Evolutionary conservation across 2,888 invertebrate species (phyloP), one percentile per base, ranked within the genome.

Genomic region (Acleris sparsana): DNA sequence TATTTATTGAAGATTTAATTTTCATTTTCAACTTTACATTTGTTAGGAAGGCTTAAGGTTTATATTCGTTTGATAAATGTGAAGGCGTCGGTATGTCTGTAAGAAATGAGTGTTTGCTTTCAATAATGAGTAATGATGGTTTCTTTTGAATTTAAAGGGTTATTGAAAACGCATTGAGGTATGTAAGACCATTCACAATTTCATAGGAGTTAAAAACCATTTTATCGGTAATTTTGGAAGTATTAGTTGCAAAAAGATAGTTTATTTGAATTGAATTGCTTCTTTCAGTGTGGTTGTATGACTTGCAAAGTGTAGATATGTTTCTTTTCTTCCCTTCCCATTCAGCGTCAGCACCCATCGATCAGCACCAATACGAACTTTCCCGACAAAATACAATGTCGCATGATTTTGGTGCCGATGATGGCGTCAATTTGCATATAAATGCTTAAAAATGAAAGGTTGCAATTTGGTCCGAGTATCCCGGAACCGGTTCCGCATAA

Each of bases 21-120:
- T 61, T 62, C 22, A 39, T 43, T 51, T 49, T 56, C 6, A 39
- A 61, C 55, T 56, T 0, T 33, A 9, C 33, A 17, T 46, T 6
- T 17, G 2, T 5, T 17, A 0, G 0, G 6, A n/a, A 25, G 3
- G 0, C 0, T 1, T 66, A 78, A 77, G 71, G 74, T 70, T 70
- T 48, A 70, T 69, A 74, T 68, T 82, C 33, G 67, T 62, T 72
- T 60, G 67, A 53, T 55, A 63, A 53, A 61, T 62, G 63, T 64
- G 61, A 53, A 71, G 86, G 84, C 84, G 86, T 85, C 87, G 86
- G 87, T 71, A 43, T 66, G 85, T 66, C 66, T 66, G 46, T 20
- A 9, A 46, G 46, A n/a, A 53, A 20, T 57, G 60, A 57, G 56
- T 57, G 29, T 46, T 56, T 56, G 49, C 61, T 61, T 65, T 66